Evolutionary conservation across 2,888 invertebrate species (phyloP).

Genomic region (Aleiodes testaceus): DNA sequence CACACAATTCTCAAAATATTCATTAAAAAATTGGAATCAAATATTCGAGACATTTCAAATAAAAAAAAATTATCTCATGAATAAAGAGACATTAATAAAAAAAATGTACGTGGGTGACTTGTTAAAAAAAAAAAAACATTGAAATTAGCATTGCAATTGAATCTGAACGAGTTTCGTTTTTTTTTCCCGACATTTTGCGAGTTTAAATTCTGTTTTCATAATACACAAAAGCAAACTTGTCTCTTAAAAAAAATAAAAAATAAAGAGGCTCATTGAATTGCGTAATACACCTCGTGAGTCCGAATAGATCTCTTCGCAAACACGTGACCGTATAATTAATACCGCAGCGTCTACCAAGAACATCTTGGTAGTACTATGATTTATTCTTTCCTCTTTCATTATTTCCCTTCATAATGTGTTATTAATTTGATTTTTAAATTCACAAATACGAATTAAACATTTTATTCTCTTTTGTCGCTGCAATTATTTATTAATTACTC

Average conservation of each 20-base stretch:
- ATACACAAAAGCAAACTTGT: conserved; percentile 8
- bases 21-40: no score
- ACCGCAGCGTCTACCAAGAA: conserved; percentile 26
- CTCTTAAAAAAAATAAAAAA: neutral
- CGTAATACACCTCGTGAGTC: conserved; percentile 20
- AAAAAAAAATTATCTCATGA: neutral
- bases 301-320: conserved; percentile 38
- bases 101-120: conserved; percentile 15
- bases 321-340: conserved; percentile 44
- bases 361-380: conserved; percentile 39
- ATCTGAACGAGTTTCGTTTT: conserved; percentile 1
- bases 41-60: no score
- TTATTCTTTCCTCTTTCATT: conserved; percentile 43
- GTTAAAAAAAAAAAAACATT: conserved; percentile 12
- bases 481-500: no score
- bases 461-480: no score
- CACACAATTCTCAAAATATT: no score
- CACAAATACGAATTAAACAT: neutral
- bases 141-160: neutral
- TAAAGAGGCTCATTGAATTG: conserved; percentile 16
- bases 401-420: conserved; percentile 10
- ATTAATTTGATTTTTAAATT: neutral
- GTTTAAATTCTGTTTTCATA: conserved; percentile 8
- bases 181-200: conserved; percentile 20
- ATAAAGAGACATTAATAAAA: conserved; percentile 6